Conservation (phyloP, 2,797 vertebrate genomes). For the Cirrhinus molitorella region DNA sequence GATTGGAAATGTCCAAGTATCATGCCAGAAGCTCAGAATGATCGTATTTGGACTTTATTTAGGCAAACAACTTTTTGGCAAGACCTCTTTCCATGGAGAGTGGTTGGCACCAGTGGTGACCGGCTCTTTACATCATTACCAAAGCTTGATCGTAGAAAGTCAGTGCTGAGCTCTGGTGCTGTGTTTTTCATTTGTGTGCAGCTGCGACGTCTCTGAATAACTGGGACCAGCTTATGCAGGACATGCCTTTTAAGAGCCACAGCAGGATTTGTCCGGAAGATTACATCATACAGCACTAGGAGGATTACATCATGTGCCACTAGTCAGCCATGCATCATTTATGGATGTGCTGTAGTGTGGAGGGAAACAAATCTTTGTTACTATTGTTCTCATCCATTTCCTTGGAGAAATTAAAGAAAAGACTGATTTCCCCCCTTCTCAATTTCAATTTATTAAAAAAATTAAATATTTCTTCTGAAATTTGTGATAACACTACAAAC, state of each 20-base stretch:
- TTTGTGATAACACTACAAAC: no score
- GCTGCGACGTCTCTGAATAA: neutral
- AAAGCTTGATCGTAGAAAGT: neutral
- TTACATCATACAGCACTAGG: slow-evolving; percentile 18
- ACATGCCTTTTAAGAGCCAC: slow-evolving; percentile 4
- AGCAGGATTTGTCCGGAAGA: neutral
- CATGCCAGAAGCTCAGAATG: no score
- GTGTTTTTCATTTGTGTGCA: neutral
- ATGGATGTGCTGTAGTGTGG: neutral
- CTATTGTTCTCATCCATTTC: neutral
- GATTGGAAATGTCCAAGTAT: no score
- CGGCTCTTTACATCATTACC: neutral
- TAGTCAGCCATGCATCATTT: neutral
- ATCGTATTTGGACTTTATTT: no score
- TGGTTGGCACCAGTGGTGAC: neutral
- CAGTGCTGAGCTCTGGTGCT: neutral
- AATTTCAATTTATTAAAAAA: no score
- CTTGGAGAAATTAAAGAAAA: neutral
- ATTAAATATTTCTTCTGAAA: no score
- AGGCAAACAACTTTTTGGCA: no score
- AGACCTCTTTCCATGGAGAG: neutral
- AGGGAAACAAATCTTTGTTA: neutral
- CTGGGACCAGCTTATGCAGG: slow-evolving; percentile 3
- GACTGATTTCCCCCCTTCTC: no score
- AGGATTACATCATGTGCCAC: slow-evolving; percentile 3